These are phyloP conservation scores for Pheucticus melanocephalus DNA, from an alignment of 2,113 vertebrate species.

Conservation along the genomic window DNA sequence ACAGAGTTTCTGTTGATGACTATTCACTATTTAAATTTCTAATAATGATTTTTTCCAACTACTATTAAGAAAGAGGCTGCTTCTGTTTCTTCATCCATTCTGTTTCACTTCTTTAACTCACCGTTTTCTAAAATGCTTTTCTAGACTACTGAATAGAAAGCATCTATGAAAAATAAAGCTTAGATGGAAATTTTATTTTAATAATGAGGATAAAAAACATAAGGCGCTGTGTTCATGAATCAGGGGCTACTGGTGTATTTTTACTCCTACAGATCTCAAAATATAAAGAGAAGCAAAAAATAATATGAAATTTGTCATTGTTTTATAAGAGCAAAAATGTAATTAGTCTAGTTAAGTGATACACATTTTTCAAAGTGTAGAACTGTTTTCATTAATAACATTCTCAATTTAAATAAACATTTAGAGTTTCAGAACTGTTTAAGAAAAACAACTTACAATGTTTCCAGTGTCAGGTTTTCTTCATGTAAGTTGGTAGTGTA, in stretches of 20 bases:
- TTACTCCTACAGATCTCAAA: background rate
- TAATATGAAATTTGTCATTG: background rate
- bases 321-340: constrained; percentile 2
- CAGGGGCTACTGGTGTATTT: background rate
- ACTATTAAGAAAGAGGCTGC: background rate
- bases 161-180: background rate
- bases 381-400: constrained; percentile 50
- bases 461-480: constrained; percentile 34
- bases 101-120: background rate
- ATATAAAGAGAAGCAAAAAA: background rate
- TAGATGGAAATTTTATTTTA: background rate
- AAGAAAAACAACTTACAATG: background rate
- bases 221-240: background rate
- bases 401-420: constrained; percentile 18
- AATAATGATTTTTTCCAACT: background rate
- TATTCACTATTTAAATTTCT: background rate
- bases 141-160: background rate
- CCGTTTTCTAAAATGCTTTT: background rate
- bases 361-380: background rate
- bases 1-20: background rate
- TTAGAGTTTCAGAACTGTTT: background rate
- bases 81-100: background rate
- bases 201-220: background rate
- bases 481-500: constrained; percentile 11
- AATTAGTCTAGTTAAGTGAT: background rate